A percentile compares a stretch with the other conserved stretches of the same genome.
Evolutionary conservation across 2,888 invertebrate species (phyloP).

Genomic region (Microctonus hyperodae): DNA sequence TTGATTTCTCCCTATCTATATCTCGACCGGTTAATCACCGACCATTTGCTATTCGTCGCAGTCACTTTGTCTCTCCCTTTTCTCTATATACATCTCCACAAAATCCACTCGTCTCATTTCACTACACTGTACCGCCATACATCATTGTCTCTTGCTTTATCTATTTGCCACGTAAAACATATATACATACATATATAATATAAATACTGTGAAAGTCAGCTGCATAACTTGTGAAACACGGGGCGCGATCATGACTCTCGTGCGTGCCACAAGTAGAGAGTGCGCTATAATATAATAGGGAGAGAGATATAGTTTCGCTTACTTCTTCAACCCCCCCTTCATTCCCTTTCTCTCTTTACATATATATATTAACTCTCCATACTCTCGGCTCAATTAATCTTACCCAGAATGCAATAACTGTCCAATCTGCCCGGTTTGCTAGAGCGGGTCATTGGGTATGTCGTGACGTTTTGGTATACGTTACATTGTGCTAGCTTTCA

Average conservation of each 20-base stretch:
- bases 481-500: neutral
- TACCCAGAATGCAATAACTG: slow-evolving; percentile 64
- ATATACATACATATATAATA: neutral
- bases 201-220: neutral
- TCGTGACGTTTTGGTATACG: slow-evolving; percentile 33
- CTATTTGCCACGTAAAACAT: slow-evolving; percentile 6
- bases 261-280: slow-evolving; percentile 34
- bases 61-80: no score
- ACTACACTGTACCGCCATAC: no score
- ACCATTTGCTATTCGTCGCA: slow-evolving; percentile 28
- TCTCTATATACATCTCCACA: no score
- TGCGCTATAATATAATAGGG: slow-evolving; percentile 22
- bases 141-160: neutral
- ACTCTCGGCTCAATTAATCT: slow-evolving; percentile 61
- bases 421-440: slow-evolving; percentile 58
- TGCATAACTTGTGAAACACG: neutral
- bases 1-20: slow-evolving; percentile 40
- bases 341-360: slow-evolving; percentile 19
- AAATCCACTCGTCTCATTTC: no score
- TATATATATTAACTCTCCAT: slow-evolving; percentile 23
- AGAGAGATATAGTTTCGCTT: neutral
- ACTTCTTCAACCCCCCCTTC: slow-evolving; percentile 14
- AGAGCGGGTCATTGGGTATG: slow-evolving; percentile 53
- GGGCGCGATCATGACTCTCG: slow-evolving; percentile 25
- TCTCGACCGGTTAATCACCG: slow-evolving; percentile 60